Evolutionary conservation across 2,113 vertebrate genomes (phyloP).

Genomic region (Leptobrachium ailaonicum): DNA sequence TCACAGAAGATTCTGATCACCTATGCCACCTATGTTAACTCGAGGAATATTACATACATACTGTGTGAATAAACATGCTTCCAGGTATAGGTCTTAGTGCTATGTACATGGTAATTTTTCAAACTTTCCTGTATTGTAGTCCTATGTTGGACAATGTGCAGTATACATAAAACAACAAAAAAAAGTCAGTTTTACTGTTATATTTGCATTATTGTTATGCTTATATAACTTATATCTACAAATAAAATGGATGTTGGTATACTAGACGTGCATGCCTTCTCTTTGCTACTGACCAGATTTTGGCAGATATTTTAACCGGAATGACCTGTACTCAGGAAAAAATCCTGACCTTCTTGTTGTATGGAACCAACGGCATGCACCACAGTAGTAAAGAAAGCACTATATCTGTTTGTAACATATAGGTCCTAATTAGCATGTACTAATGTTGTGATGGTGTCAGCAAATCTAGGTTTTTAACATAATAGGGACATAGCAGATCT

Average conservation of each 20-base stretch:
- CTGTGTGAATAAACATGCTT: too few species aligned
- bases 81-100: too few species aligned
- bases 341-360: conserved; percentile 8
- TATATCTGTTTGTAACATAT: conserved; percentile 34
- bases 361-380: conserved; percentile 7
- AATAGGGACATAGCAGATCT: conserved; percentile 72
- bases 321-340: not conserved
- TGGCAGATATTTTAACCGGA: conserved; percentile 10
- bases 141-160: too few species aligned
- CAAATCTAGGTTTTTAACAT: conserved; percentile 67
- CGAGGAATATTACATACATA: too few species aligned
- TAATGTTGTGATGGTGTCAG: conserved; percentile 72
- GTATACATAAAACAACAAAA: too few species aligned
- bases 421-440: conserved; percentile 44
- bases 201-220: conserved; percentile 22
- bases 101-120: too few species aligned
- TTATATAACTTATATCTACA: conserved; percentile 27
- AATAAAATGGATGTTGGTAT: conserved; percentile 21
- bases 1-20: too few species aligned
- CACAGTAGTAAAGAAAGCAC: conserved; percentile 25
- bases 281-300: conserved; percentile 22
- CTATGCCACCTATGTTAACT: too few species aligned
- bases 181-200: not conserved
- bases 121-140: too few species aligned
- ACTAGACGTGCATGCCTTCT: conserved; percentile 31